Base-by-base conservation (phyloP, 2,797 vertebrate species). In the Saxicola maurus region DNA sequence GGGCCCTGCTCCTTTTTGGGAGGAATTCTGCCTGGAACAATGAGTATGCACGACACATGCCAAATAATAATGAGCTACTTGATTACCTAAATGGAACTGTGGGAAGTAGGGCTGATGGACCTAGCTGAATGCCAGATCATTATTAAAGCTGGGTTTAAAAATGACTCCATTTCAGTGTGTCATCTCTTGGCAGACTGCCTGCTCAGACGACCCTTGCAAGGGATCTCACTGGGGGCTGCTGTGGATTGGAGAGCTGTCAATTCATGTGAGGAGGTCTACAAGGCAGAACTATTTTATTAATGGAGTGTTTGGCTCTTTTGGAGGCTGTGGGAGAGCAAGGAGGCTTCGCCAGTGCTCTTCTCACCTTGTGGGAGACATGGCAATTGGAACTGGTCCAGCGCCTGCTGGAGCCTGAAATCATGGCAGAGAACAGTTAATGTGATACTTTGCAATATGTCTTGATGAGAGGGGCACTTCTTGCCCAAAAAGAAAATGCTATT, bases 251-350 rank as follows among this genome's bases (percentile, higher is more conserved):
- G 59, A 89, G 71, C 66, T 81, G 86, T 83, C 67, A 73, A 49
- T 66, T 82, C 60, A 43, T 27, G 27, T 77, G 67, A 93, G 91
- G 71, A 69, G 60, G 45, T 78, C 80, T 86, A 66, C 33, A 72
- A 64, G 87, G 77, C 87, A 93, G 76, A 81, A 94, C 48, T 86
- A 56, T 86, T 78, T 81, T 78, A 83, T 91, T 91, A 87, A 81
- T 81, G 55, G 82, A 86, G 80, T 66, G 51, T 78, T 83, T 91
- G 89, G 24, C 82, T 91, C 66, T 81, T 83, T 55, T 46, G 77
- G 48, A 59, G 71, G 57, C 56, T 69, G 48, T 59, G 21, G 31
- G 52, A 82, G 52, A 82, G 17, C 31, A 56, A 43, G 42, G 52
- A 87, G 60, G 42, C 51, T 78, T 80, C 0, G 0, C 25, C 71